Evolutionary conservation across 2,113 vertebrate genomes (phyloP).

Genomic region (Oncorhynchus mykiss): DNA sequence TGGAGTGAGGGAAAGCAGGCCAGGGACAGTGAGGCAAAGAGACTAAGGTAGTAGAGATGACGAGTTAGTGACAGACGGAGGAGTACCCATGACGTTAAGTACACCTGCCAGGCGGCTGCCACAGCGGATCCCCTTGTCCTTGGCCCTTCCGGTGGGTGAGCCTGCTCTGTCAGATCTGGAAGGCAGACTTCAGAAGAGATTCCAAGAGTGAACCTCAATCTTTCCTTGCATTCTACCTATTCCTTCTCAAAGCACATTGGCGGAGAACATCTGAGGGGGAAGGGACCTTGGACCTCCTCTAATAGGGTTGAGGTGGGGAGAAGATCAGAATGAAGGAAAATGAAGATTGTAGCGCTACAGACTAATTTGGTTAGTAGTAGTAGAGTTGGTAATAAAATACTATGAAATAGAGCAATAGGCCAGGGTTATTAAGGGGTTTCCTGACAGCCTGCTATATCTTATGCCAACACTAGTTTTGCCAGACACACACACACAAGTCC

Average conservation of each 20-base stretch:
- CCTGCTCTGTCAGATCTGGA: too few species aligned
- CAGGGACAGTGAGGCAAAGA: neutral
- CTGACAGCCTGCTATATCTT: too few species aligned
- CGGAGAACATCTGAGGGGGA: too few species aligned
- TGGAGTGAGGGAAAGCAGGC: conserved; percentile 5
- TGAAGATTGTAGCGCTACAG: neutral
- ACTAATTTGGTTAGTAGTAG: neutral
- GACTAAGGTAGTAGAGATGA: neutral
- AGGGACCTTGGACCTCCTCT: too few species aligned
- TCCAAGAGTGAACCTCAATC: too few species aligned
- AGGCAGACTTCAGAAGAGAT: too few species aligned
- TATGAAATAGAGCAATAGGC: neutral
- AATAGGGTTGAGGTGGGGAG: neutral
- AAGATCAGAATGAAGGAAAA: neutral
- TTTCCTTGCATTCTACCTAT: too few species aligned
- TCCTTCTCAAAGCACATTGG: too few species aligned
- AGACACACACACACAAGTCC: too few species aligned
- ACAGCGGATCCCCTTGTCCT: conserved; percentile 31
- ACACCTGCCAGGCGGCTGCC: conserved; percentile 30
- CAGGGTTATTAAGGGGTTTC: too few species aligned
- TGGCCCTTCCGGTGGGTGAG: conserved; percentile 32
- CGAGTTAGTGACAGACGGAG: conserved; percentile 40
- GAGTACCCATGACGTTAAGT: neutral
- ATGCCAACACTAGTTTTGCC: too few species aligned
- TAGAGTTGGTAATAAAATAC: conserved; percentile 8